A percentile compares a stretch with the other conserved stretches of the same genome.
These are phyloP conservation scores for Matsumyia berberina DNA, from an alignment of 2,888 invertebrate genomes.

Conservation along the genomic window DNA sequence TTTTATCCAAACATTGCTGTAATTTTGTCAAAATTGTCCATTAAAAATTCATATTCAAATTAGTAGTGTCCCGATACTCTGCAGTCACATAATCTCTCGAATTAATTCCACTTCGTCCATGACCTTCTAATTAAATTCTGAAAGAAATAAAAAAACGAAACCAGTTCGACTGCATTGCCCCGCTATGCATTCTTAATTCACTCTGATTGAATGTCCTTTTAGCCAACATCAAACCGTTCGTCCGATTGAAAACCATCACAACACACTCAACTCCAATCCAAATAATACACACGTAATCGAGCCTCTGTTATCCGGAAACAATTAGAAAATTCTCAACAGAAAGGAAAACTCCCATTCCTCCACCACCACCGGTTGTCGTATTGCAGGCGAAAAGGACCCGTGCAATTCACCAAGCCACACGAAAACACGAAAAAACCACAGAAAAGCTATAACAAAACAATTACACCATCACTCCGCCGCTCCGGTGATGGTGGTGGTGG, in stretches of 20 bases:
- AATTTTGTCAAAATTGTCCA: conserved; percentile 38
- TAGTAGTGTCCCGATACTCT: neutral
- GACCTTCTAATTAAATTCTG: conserved; percentile 59
- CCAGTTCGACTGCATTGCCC: conserved; percentile 32
- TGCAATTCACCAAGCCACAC: conserved; percentile 26
- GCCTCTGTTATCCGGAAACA: conserved; percentile 60
- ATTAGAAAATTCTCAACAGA: conserved; percentile 66
- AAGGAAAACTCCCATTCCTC: conserved; percentile 9
- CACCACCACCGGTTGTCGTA: neutral
- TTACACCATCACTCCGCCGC: conserved; percentile 59
- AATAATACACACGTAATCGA: conserved; percentile 18
- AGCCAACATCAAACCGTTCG: neutral
- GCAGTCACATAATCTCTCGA: neutral
- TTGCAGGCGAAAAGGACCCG: conserved; percentile 42
- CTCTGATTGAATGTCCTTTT: conserved; percentile 55
- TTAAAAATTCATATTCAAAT: conserved; percentile 51
- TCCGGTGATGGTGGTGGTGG: conserved; percentile 76
- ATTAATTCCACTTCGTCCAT: conserved; percentile 22
- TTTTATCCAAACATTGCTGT: conserved; percentile 39
- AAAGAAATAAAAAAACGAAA: neutral
- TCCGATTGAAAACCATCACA: conserved; percentile 61
- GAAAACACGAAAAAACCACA: conserved; percentile 36
- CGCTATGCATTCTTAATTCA: conserved; percentile 62
- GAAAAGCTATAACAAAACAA: conserved; percentile 72
- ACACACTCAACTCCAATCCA: conserved; percentile 49